A percentile compares a stretch with the other conserved stretches of the same genome.
Evolutionary conservation across 2,797 vertebrate species (phyloP).

Genomic region (Eidolon dupreanum): DNA sequence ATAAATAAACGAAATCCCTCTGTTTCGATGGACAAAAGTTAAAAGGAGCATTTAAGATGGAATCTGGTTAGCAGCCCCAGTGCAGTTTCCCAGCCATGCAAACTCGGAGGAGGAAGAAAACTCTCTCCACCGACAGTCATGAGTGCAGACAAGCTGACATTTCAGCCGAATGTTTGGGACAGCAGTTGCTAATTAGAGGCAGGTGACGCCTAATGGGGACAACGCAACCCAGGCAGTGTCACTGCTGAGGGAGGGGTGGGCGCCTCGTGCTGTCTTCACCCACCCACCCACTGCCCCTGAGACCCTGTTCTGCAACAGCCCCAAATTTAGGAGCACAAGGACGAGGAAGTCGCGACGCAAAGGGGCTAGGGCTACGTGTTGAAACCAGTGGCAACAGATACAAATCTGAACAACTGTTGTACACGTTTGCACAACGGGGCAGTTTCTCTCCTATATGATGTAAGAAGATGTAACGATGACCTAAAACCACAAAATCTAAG

Average conservation of each 20-base stretch:
- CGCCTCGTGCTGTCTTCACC: background rate
- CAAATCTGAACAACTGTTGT: background rate
- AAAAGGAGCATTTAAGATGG: background rate
- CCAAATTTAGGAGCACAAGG: background rate
- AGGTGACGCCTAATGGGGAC: background rate
- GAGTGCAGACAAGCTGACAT: background rate
- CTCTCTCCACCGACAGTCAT: background rate
- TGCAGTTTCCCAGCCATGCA: background rate
- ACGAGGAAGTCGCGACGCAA: background rate
- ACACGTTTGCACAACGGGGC: background rate
- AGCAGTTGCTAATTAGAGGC: background rate
- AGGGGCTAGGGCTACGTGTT: background rate
- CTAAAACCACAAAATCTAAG: background rate
- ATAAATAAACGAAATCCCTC: background rate
- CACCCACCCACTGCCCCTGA: background rate
- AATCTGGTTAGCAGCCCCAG: background rate
- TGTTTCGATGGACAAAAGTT: background rate
- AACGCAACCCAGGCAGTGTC: background rate
- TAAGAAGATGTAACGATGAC: background rate
- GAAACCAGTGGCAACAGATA: background rate
- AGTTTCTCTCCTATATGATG: background rate
- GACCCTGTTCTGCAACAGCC: background rate
- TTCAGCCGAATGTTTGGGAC: background rate
- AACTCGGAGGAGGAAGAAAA: background rate
- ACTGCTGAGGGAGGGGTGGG: fast-evolving